Evolutionary conservation across 2,113 vertebrate species (phyloP).

Genomic region (Pachycephala philippinensis): DNA sequence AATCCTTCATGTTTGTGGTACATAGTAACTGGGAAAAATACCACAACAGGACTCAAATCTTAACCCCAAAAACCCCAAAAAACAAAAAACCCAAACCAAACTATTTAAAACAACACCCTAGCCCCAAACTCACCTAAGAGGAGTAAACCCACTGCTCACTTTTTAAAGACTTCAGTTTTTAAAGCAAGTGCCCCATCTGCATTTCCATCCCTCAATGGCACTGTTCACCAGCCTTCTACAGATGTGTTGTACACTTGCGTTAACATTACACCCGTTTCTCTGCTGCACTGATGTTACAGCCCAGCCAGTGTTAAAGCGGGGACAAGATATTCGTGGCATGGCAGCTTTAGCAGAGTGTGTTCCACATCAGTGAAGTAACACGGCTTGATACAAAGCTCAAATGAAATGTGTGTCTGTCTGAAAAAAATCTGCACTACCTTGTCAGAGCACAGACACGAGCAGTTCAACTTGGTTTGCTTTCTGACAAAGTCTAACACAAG

Average conservation of each 20-base stretch:
- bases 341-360: background rate
- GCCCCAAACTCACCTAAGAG: background rate
- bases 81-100: background rate
- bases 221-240: background rate
- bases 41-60: background rate
- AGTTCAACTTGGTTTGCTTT: background rate
- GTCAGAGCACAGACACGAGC: background rate
- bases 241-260: background rate
- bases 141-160: background rate
- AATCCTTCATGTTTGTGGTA: background rate
- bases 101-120: background rate
- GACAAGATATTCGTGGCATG: background rate
- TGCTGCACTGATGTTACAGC: background rate
- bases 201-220: background rate
- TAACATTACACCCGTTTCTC: background rate
- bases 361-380: background rate
- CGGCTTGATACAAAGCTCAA: background rate
- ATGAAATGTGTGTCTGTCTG: background rate
- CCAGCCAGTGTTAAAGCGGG: background rate
- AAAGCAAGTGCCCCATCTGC: background rate
- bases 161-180: background rate
- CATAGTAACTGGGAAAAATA: background rate
- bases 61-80: background rate
- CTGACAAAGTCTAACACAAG: background rate
- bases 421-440: background rate